Evolutionary conservation across 1,140 invertebrate species (phyloP).

Genomic region (Drosophila navojoa): DNA sequence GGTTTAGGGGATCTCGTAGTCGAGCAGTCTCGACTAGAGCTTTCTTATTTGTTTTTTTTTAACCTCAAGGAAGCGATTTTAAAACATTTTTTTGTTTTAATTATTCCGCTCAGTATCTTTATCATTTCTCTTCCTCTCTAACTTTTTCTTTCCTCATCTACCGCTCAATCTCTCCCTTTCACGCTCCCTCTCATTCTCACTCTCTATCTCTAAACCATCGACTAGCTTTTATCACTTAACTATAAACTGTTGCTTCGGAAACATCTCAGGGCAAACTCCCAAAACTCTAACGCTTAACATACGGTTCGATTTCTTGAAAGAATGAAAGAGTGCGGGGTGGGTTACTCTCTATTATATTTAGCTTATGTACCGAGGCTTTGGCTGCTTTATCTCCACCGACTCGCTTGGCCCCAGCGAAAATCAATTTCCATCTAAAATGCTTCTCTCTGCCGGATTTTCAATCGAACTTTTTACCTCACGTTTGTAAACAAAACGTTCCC

Average conservation of each 20-base stretch:
- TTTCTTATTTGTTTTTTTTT: too few relatives aligned
- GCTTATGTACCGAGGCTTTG: slow-evolving; percentile 4
- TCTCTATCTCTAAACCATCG: too few relatives aligned
- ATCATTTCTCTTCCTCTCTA: too few relatives aligned
- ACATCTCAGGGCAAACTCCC: not conserved
- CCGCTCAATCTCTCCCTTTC: not conserved
- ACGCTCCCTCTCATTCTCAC: too few relatives aligned
- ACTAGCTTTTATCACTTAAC: not conserved
- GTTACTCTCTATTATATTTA: slow-evolving; percentile 3
- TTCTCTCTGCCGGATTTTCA: slow-evolving; percentile 45
- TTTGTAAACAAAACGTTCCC: slow-evolving; percentile 72
- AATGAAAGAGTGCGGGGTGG: not conserved
- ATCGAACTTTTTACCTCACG: slow-evolving; percentile 59
- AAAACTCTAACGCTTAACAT: not conserved
- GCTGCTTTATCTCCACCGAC: slow-evolving; percentile 45
- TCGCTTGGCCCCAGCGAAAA: slow-evolving; percentile 70
- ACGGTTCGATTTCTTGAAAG: not conserved
- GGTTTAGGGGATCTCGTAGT: too few relatives aligned
- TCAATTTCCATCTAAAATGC: slow-evolving; percentile 73
- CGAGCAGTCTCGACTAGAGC: too few relatives aligned
- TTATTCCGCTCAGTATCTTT: too few relatives aligned
- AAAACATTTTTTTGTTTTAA: too few relatives aligned
- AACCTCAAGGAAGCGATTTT: too few relatives aligned
- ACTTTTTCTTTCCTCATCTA: not conserved
- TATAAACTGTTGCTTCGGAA: slow-evolving; percentile 4